A percentile compares a stretch with the other conserved stretches of the same genome.
Evolutionary conservation across 1,140 invertebrate genomes (phyloP).

Genomic region (Drosophila parvula): DNA sequence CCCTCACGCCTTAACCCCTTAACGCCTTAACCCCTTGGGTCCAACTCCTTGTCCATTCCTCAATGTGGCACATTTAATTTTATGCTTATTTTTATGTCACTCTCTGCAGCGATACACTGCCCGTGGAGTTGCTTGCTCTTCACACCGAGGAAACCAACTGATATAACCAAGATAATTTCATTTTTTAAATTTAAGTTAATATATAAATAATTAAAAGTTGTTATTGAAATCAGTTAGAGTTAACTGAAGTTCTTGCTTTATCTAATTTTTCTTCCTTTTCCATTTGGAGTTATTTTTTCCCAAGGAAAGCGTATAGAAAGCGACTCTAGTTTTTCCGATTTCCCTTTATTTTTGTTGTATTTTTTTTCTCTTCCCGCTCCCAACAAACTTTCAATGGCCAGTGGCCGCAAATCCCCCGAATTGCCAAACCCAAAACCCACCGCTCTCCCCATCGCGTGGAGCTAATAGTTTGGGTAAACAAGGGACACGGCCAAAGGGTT

Average conservation of each 20-base stretch:
- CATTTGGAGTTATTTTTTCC: no score
- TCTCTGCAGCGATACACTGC: constrained; percentile 26
- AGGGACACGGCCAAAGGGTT: constrained; percentile 59
- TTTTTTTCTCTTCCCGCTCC: constrained; percentile 2
- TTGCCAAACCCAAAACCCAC: background rate
- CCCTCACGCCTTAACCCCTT: constrained; percentile 9
- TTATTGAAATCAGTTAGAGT: no score
- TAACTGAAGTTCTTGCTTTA: no score
- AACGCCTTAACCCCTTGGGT: constrained; percentile 25
- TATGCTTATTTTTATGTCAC: constrained; percentile 81
- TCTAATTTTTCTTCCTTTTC: background rate
- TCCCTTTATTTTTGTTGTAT: constrained; percentile 15
- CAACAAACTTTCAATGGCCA: constrained; percentile 61
- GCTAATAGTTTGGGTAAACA: constrained; percentile 80
- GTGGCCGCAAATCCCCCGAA: constrained; percentile 68
- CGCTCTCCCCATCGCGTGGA: constrained; percentile 6
- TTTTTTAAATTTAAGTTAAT: background rate
- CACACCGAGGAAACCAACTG: background rate
- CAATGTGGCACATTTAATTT: constrained; percentile 82
- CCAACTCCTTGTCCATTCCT: constrained; percentile 56
- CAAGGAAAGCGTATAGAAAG: background rate
- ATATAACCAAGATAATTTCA: background rate
- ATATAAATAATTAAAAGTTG: background rate
- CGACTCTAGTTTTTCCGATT: background rate
- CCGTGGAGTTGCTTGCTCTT: background rate